Conservation (phyloP, 2,113 vertebrate species). For the Todiramphus saurophagus region DNA sequence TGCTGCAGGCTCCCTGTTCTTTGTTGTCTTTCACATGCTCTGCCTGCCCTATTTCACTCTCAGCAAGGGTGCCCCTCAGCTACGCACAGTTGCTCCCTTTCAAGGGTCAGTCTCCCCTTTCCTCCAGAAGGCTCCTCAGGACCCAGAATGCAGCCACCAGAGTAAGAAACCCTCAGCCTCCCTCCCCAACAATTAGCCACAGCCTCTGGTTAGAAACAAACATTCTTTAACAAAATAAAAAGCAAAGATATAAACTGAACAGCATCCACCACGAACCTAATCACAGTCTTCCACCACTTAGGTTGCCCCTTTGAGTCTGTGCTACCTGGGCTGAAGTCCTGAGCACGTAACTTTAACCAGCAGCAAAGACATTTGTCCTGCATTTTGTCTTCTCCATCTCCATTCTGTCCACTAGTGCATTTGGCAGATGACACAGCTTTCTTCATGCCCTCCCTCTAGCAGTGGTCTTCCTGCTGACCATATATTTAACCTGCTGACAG, state of each 20-base stretch:
- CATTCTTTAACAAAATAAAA: neutral
- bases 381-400: neutral
- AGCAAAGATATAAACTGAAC: neutral
- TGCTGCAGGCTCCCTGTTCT: neutral
- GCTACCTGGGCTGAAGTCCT: neutral
- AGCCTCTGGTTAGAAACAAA: neutral
- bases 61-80: neutral
- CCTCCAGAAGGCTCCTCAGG: neutral
- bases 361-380: neutral
- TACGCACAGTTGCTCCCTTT: neutral
- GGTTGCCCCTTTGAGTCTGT: neutral
- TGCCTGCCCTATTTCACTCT: neutral
- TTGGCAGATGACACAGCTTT: neutral
- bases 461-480: neutral
- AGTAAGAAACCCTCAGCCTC: neutral
- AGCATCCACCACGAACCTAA: neutral
- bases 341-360: neutral
- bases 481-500: neutral
- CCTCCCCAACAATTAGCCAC: neutral
- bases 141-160: neutral
- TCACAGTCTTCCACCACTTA: neutral
- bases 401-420: neutral
- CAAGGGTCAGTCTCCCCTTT: neutral
- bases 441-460: neutral
- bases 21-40: neutral